Percentiles rank a stretch among this genome's conserved stretches.
Evolutionary conservation across 2,797 vertebrate species (phyloP).

Genomic region (Falco biarmicus): DNA sequence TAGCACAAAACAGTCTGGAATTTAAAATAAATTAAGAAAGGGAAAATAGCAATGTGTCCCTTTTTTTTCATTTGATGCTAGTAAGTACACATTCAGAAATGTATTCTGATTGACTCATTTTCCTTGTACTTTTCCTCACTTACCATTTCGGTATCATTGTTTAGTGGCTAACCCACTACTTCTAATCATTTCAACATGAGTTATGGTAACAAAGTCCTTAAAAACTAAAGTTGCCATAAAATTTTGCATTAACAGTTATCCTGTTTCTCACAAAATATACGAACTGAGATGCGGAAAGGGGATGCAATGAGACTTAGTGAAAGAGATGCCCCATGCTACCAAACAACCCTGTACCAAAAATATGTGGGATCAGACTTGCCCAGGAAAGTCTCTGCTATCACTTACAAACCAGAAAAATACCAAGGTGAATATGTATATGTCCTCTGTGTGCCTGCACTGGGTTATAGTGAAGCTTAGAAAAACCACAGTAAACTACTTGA

Average conservation of each 20-base stretch:
- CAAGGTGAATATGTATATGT: not conserved
- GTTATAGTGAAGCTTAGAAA: not conserved
- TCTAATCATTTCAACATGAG: not conserved
- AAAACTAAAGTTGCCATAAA: not conserved
- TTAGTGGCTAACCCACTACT: not conserved
- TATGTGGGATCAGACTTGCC: not conserved
- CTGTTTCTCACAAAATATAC: not conserved
- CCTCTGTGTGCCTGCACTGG: rapidly evolving
- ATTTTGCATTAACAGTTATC: not conserved
- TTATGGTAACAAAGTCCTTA: not conserved
- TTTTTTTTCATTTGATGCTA: not conserved
- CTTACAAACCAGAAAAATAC: not conserved
- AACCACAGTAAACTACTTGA: not conserved
- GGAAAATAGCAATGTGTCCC: rapidly evolving
- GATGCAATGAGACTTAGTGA: not conserved
- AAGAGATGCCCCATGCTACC: rapidly evolving
- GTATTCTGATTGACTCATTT: not conserved
- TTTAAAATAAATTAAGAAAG: not conserved
- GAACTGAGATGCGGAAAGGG: not conserved
- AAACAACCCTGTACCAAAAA: not conserved
- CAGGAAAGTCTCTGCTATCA: not conserved
- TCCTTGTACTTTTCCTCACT: not conserved
- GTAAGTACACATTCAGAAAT: not conserved
- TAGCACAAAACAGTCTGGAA: not conserved
- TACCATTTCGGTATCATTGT: not conserved